Conservation (phyloP, 1,140 invertebrate genomes). For the Drosophila bocqueti region DNA sequence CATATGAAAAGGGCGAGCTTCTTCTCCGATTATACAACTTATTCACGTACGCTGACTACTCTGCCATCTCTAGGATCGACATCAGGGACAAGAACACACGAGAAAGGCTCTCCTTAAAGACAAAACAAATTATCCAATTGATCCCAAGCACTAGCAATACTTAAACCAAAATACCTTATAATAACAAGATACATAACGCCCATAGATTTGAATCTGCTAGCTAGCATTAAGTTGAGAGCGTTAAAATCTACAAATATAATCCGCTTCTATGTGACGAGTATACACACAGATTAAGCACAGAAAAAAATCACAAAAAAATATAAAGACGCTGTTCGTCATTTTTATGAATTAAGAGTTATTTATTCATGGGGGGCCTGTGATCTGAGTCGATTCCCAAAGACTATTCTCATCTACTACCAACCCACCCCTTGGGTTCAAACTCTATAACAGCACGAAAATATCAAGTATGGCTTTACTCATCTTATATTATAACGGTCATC, state of each 20-base stretch:
- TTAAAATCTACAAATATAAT: neutral
- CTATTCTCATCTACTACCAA: too few species aligned
- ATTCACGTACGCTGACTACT: neutral
- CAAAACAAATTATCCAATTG: constrained; percentile 20
- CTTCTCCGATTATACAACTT: too few species aligned
- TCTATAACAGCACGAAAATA: neutral
- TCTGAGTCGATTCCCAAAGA: too few species aligned
- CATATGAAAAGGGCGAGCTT: too few species aligned
- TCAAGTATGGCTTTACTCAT: neutral
- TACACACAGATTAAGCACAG: neutral
- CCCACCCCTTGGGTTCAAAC: too few species aligned
- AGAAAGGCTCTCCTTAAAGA: constrained; percentile 18
- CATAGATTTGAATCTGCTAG: neutral
- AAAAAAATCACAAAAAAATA: too few species aligned
- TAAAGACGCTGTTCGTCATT: too few species aligned
- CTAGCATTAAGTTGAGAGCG: too few species aligned
- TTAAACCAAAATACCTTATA: constrained; percentile 21
- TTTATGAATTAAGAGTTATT: too few species aligned
- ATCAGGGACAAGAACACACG: constrained; percentile 4
- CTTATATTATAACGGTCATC: neutral
- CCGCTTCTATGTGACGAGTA: too few species aligned
- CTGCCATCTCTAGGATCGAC: constrained; percentile 34
- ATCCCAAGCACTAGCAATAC: constrained; percentile 53
- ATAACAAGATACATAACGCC: neutral
- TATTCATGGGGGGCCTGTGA: too few species aligned